These are phyloP conservation scores for Beaufortia kweichowensis DNA, from an alignment of 2,113 vertebrate species.

Conservation along the genomic window DNA sequence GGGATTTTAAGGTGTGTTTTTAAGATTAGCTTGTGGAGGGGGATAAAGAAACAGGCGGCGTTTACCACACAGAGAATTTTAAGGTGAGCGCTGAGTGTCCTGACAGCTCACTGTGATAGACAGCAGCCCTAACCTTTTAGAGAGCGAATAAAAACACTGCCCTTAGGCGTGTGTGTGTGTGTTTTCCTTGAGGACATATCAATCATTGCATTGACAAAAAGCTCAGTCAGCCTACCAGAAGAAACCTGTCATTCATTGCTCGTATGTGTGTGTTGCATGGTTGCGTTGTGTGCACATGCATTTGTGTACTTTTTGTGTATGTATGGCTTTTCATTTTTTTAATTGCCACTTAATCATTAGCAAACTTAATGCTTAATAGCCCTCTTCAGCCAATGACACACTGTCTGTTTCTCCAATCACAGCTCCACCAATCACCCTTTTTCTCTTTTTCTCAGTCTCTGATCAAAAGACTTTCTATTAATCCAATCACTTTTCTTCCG, in stretches of 20 bases:
- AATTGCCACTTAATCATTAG: constrained; percentile 2
- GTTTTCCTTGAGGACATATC: constrained; percentile 17
- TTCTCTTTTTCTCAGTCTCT: background rate
- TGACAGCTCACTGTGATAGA: constrained; percentile 27
- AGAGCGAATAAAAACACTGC: constrained; percentile 5
- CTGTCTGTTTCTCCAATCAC: constrained; percentile 1
- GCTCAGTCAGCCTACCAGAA: background rate
- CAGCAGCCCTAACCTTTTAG: constrained; percentile 21
- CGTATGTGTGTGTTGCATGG: background rate
- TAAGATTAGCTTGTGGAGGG: constrained; percentile 9
- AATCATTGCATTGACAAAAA: constrained; percentile 21
- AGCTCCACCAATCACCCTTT: background rate
- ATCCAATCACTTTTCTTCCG: background rate
- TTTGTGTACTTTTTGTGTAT: background rate
- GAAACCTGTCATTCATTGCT: background rate
- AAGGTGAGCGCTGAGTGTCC: constrained; percentile 15
- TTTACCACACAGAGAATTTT: constrained; percentile 12
- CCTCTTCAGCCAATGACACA: background rate
- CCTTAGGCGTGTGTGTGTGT: constrained; percentile 15
- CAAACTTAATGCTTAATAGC: background rate
- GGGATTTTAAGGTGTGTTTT: constrained; percentile 28
- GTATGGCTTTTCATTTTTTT: background rate
- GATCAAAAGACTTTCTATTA: background rate
- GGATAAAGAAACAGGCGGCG: background rate
- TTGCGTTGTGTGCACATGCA: background rate